Evolutionary conservation across 2,113 vertebrate genomes (phyloP).

Genomic region (Nothobranchius furzeri): DNA sequence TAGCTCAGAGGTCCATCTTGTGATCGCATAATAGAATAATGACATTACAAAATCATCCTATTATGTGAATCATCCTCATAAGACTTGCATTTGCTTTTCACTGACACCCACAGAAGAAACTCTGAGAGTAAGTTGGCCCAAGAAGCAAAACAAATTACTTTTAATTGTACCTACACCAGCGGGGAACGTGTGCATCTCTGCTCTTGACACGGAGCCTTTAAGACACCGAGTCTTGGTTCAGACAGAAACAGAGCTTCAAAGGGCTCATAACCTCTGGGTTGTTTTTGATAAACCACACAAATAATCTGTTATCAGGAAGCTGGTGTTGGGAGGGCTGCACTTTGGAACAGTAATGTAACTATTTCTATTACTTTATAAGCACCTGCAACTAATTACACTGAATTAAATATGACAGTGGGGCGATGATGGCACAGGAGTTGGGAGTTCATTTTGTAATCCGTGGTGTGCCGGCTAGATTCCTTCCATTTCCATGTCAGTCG

Average conservation of each 20-base stretch:
- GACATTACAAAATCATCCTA: conserved; percentile 68
- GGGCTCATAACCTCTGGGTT: no score
- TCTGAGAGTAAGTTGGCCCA: conserved; percentile 1
- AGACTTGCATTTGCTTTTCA: conserved; percentile 72
- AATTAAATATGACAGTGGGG: no score
- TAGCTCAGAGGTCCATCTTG: conserved; percentile 64
- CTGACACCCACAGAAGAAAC: conserved; percentile 48
- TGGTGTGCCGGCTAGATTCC: no score
- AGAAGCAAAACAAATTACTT: conserved; percentile 33
- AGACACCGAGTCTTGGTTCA: background rate
- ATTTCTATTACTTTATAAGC: no score
- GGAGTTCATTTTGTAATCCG: no score
- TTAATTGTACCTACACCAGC: conserved; percentile 1
- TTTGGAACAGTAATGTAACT: no score
- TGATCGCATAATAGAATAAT: conserved; percentile 72
- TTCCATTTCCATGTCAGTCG: no score
- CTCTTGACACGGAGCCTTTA: background rate
- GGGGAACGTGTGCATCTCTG: background rate
- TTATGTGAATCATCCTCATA: conserved; percentile 74
- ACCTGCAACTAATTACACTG: no score
- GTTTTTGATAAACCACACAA: no score
- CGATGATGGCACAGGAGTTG: no score
- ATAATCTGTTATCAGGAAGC: no score
- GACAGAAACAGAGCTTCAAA: conserved; percentile 17
- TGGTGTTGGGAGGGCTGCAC: no score